These are phyloP conservation scores for Philhelius pedissequus DNA, from an alignment of 2,888 invertebrate species.

Conservation along the genomic window DNA sequence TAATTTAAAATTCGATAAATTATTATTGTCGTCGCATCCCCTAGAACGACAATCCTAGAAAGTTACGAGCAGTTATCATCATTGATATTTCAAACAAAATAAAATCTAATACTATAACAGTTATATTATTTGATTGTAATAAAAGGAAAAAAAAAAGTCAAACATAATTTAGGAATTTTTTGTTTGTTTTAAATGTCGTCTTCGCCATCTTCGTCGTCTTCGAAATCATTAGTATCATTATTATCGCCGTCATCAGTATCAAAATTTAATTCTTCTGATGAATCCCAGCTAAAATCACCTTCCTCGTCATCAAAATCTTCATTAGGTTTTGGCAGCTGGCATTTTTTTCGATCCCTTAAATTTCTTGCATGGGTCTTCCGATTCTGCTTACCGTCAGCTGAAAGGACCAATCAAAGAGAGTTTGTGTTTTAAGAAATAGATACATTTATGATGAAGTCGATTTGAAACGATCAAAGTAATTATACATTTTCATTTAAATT, in stretches of 20 bases:
- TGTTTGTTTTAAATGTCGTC: neutral
- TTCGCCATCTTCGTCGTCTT: neutral
- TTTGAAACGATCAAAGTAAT: conserved; percentile 4
- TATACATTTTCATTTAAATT: neutral
- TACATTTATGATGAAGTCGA: conserved; percentile 39
- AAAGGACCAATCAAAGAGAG: neutral
- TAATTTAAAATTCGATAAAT: too few species aligned
- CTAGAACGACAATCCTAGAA: too few species aligned
- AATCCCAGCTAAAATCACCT: neutral
- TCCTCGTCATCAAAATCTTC: conserved; percentile 24
- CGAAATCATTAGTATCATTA: neutral
- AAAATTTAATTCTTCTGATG: conserved; percentile 31
- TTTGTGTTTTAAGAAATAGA: too few species aligned
- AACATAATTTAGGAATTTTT: neutral
- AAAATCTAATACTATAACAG: too few species aligned
- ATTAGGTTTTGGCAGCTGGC: neutral
- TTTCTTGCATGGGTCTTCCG: conserved; percentile 27
- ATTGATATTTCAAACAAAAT: too few species aligned
- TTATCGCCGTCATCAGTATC: neutral
- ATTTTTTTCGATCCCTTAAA: conserved; percentile 17
- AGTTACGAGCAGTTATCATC: too few species aligned
- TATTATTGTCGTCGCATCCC: too few species aligned
- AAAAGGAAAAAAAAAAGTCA: neutral
- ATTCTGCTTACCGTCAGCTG: conserved; percentile 49
- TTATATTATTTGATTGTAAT: neutral